phyloP scores from a whole-genome alignment of 1,140 invertebrate genomes.

The Formica selysi region DNA sequence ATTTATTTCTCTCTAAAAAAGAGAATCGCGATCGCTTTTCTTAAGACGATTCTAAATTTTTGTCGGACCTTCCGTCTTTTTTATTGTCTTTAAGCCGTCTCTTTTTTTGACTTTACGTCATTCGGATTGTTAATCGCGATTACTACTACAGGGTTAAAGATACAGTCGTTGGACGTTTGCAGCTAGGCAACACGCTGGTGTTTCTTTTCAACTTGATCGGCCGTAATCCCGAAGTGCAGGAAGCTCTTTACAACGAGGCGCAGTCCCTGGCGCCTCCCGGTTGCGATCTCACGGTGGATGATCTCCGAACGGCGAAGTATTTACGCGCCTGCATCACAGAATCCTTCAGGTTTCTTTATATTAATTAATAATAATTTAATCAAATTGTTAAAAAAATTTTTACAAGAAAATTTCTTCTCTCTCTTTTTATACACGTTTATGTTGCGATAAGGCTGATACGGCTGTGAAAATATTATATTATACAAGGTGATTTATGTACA shows the following conservation, averaged over 20 bases:
- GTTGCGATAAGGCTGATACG: no score
- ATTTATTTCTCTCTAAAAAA: not conserved
- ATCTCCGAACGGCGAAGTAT: constrained; percentile 90
- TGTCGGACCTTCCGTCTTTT: not conserved
- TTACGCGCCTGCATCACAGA: constrained; percentile 95
- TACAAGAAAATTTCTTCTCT: not conserved
- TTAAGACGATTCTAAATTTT: not conserved
- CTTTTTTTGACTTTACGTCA: constrained; percentile 2
- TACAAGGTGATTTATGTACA: not conserved
- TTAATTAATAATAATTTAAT: constrained; percentile 13
- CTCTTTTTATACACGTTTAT: not conserved
- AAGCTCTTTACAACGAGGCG: constrained; percentile 92
- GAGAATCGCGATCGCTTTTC: not conserved
- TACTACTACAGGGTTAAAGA: constrained; percentile 31
- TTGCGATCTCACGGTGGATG: constrained; percentile 88
- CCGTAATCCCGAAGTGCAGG: constrained; percentile 89
- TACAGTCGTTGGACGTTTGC: constrained; percentile 67
- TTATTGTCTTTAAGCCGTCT: not conserved
- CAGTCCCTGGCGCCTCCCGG: constrained; percentile 87
- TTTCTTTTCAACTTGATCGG: constrained; percentile 93
- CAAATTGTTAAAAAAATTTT: constrained; percentile 1
- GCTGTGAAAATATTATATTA: not conserved
- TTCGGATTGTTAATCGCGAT: constrained; percentile 26
- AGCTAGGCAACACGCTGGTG: constrained; percentile 93
- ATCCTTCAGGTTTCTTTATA: constrained; percentile 88